A percentile compares a stretch with the other conserved stretches of the same genome.
These are phyloP conservation scores for Pseudachorutes palmiensis DNA, from an alignment of 1,140 invertebrate genomes.

Conservation along the genomic window DNA sequence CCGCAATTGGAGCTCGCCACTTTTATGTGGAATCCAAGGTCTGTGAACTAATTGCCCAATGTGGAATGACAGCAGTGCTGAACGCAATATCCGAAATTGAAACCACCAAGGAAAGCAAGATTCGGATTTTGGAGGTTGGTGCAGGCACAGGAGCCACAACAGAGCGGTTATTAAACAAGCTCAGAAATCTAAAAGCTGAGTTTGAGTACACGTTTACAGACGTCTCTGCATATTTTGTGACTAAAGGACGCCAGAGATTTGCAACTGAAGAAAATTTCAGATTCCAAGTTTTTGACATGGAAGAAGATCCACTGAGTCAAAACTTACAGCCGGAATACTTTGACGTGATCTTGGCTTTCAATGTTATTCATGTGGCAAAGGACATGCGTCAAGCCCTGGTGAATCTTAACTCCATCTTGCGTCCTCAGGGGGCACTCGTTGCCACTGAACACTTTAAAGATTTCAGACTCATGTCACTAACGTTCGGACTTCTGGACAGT, in stretches of 20 bases:
- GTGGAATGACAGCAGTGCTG: not conserved
- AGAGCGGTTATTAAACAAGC: not conserved
- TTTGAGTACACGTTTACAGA: constrained; percentile 18
- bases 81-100: not conserved
- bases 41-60: not conserved
- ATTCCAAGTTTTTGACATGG: constrained; percentile 10
- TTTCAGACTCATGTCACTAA: not conserved
- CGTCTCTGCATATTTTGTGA: constrained; percentile 15
- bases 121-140: constrained; percentile 19
- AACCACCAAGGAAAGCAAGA: not conserved
- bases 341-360: constrained; percentile 13
- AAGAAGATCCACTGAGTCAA: constrained; percentile 15
- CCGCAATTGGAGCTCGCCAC: not conserved
- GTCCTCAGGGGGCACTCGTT: not conserved
- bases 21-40: not conserved
- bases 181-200: not conserved
- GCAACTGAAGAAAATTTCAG: not conserved
- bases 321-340: constrained; percentile 11
- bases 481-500: constrained; percentile 3
- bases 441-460: not conserved
- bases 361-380: constrained; percentile 20
- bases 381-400: not conserved
- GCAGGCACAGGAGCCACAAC: constrained; percentile 17
- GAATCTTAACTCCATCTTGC: not conserved
- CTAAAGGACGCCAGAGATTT: constrained; percentile 6